Evolutionary conservation across 2,113 vertebrate species (phyloP), one percentile per base, ranked within the genome.

Genomic region (Antennarius striatus): DNA sequence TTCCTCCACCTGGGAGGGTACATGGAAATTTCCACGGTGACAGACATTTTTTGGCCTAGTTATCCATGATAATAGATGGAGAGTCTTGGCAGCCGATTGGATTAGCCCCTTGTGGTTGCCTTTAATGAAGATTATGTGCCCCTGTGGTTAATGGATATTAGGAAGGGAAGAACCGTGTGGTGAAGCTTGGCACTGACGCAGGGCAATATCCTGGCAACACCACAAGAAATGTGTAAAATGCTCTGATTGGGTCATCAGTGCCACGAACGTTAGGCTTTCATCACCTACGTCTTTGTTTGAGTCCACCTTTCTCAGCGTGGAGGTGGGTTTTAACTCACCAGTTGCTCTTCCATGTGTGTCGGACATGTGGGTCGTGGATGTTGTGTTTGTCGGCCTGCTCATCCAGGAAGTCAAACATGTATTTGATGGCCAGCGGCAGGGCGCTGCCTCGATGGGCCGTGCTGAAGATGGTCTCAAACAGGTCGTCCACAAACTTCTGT

Each of bases 321-420:
- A 64, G n/a, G 13, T 22, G 51, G 2, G 3, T 43, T 7, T 43
- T 9, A 10, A 71, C 97, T 96, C 87, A 99, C 98, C 98, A 99
- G 88, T 99, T 99, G 91, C 98, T 99, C 83, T 99, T 99, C 98
- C 98, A 99, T 79, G 98, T 99, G 91, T 99, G 98, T 60, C 97
- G 90, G 63, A 99, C 98, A 0, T 98, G 96, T 0, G 98, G 97
- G 86, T 99, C 97, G 0, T 98, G 96, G 80, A 99, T 99, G 91
- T 91, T 93, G 72, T 99, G 97, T 79, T 96, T 98, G 86, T 99
- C 97, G 0, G 97, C 98, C 89, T 99, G 96, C 86, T 99, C 98
- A 2, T 99, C 98, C 85, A 99, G 91, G 88, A 99, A 99, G 82
- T 99, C 97, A 1, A 99, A 99, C 98, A 99, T 99, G 90, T 99